Evolutionary conservation across 2,888 invertebrate genomes (phyloP).

Genomic region (Pristionchus japonicus): DNA sequence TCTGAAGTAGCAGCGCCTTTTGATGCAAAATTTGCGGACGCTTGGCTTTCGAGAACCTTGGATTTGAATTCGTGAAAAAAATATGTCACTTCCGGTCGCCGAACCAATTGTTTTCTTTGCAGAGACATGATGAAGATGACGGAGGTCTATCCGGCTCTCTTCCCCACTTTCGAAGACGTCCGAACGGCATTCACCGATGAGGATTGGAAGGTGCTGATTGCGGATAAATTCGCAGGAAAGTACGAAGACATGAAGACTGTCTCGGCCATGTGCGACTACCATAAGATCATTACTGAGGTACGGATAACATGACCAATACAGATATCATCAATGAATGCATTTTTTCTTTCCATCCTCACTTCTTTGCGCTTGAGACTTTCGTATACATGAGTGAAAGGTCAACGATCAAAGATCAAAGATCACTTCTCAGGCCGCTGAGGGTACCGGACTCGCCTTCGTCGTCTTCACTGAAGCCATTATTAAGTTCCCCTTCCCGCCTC

Average conservation of each 20-base stretch:
- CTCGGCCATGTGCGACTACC: constrained; percentile 63
- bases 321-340: too few relatives aligned
- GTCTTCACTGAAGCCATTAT: constrained; percentile 97
- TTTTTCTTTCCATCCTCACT: too few relatives aligned
- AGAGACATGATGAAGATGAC: constrained; percentile 64
- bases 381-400: too few relatives aligned
- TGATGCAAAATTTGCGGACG: too few relatives aligned
- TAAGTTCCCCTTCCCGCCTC: constrained; percentile 91
- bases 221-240: constrained; percentile 54
- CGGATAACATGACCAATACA: background rate
- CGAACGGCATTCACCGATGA: constrained; percentile 57
- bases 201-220: constrained; percentile 57
- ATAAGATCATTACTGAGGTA: constrained; percentile 67
- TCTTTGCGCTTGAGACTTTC: too few relatives aligned
- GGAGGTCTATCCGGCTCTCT: constrained; percentile 60
- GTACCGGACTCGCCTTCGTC: constrained; percentile 94
- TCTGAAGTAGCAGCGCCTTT: too few relatives aligned
- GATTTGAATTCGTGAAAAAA: too few relatives aligned
- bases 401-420: background rate
- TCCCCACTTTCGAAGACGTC: constrained; percentile 56
- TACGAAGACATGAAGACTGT: constrained; percentile 57
- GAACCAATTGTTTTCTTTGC: too few relatives aligned
- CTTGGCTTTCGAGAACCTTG: too few relatives aligned
- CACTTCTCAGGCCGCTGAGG: constrained; percentile 88
- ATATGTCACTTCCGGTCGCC: too few relatives aligned